Evolutionary conservation across 1,140 invertebrate species (phyloP), one percentile per base, ranked within the genome.

Genomic region (Hirudo medicinalis): DNA sequence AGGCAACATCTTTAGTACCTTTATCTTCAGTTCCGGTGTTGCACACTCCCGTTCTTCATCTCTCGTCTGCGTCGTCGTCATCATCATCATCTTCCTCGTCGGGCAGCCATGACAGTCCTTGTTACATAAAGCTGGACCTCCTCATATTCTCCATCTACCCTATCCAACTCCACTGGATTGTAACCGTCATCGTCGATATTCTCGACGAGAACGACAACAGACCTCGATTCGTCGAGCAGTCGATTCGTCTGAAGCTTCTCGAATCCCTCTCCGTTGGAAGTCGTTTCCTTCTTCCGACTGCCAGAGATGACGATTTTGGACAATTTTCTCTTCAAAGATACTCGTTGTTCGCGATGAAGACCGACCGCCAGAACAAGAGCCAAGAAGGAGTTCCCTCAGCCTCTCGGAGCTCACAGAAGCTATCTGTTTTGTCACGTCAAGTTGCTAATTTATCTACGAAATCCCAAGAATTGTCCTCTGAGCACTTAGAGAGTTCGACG

Each of bases 181-280:
- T 63, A 25, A 20, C 20, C 57, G 57, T 63, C 57, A 32, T 63
- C 57, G 57, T 63, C 57, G 57, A 63, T 15, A 32, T 63, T 63
- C 3, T 25, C 57, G 57, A 63, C 20, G 29, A 63, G 8, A 63
- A 63, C 57, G 29, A 63, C 57, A 63, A 63, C 57, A n/a, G 17
- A 49, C 43, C 43, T 2, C 43, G 43, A 49, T 49, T 32, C 11
- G 9, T n/a, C 57, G 29, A 22, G 29, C 8, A 8, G 4, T 22
- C 29, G 57, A 63, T 25, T 25, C 57, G 19, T 0, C 8, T 63
- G 57, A 63, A 63, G 19, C 57, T 63, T n/a, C 57, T 22, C 22
- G 57, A 63, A 25, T 63, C 29, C 57, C 57, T 32, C 22, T 63
- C 57, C 29, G 11, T 32, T 15, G 29, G 57, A 13, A 25, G 22